Evolutionary conservation across 2,113 vertebrate genomes (phyloP), one percentile per base, ranked within the genome.

Genomic region (Chamaea fasciata): DNA sequence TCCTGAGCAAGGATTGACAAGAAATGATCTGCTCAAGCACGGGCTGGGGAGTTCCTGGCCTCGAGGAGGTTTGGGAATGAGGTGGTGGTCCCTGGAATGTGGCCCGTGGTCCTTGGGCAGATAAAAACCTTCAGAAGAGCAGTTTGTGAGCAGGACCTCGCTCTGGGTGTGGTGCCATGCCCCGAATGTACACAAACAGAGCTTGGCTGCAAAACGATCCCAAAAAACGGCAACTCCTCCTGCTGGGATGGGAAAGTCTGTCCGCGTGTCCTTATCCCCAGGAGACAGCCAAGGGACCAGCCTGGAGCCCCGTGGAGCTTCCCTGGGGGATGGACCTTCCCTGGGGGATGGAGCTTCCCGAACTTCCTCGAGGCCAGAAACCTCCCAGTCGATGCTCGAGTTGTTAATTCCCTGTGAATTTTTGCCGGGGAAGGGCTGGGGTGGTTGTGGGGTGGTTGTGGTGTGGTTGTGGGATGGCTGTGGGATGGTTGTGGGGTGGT

Each of bases 371-470:
- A 65, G 50, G 27, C 28, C 50, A 7, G 6, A 27, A 41, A 50
- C 47, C 44, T 55, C 23, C 39, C 24, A 9, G 50, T 6, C 21
- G 0, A 0, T 26, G 47, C 41, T 35, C 0, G 1, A n/a, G 27
- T 27, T 59, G 28, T 28, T 33, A 0, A 3, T 39, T 47, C 27
- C 16, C 7, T 5, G 39, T n/a, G 42, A 17, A 13, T n/a, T 56
- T 24, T 26, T 0, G 1, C 44, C 20, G 15, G 11, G 64, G 33
- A 16, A 63, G 44, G 52, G n/a, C n/a, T n/a, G 37, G 37, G 37
- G 10, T 39, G 37, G 37, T 10, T 39, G 37, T 39, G 37, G 37
- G 37, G 10, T 39, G 37, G 37, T 10, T 8, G 37, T 39, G 37
- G 37, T 8, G 10, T 39, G 37, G 37, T 39, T 39, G 37, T 39